A percentile compares a stretch with the other conserved stretches of the same genome.
These are phyloP conservation scores for Palythoa grandis DNA, from an alignment of 92 coral and sea anemone species.

Conservation along the genomic window DNA sequence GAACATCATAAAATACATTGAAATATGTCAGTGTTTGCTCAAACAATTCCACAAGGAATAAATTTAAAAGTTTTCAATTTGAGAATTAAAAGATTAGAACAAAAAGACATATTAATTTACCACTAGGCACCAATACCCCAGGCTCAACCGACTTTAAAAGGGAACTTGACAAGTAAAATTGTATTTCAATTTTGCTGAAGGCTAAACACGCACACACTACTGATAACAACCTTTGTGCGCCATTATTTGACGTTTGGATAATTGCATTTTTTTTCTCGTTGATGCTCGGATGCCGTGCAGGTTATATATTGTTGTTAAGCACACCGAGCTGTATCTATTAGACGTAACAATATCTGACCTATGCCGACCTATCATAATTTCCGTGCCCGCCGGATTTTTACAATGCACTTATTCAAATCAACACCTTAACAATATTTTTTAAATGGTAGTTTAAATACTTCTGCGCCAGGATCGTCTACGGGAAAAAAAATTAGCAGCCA, in stretches of 20 bases:
- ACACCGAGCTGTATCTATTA: neutral
- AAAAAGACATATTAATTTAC: conserved; percentile 26
- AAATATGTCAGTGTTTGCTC: neutral
- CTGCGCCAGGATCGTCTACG: neutral
- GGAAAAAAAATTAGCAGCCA: neutral
- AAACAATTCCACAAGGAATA: conserved; percentile 14
- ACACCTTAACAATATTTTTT: neutral
- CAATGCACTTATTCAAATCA: conserved; percentile 7
- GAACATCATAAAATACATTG: neutral
- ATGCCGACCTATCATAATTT: conserved; percentile 1
- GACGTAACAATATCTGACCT: conserved; percentile 24
- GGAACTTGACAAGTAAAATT: neutral
- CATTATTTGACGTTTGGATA: conserved; percentile 4
- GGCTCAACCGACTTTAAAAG: neutral
- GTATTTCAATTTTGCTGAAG: conserved; percentile 16
- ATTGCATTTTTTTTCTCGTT: conserved; percentile 1
- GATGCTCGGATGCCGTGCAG: conserved; percentile 12
- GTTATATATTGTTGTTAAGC: conserved; percentile 38
- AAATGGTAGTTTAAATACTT: neutral
- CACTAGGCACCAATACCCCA: neutral
- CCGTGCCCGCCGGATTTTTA: neutral
- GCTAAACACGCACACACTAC: neutral
- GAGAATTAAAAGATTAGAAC: conserved; percentile 17
- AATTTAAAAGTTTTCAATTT: conserved; percentile 6
- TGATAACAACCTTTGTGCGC: conserved; percentile 20